A percentile compares a stretch with the other conserved stretches of the same genome.
Conservation (phyloP, 2,797 vertebrate genomes). For the Podargus strigoides region DNA sequence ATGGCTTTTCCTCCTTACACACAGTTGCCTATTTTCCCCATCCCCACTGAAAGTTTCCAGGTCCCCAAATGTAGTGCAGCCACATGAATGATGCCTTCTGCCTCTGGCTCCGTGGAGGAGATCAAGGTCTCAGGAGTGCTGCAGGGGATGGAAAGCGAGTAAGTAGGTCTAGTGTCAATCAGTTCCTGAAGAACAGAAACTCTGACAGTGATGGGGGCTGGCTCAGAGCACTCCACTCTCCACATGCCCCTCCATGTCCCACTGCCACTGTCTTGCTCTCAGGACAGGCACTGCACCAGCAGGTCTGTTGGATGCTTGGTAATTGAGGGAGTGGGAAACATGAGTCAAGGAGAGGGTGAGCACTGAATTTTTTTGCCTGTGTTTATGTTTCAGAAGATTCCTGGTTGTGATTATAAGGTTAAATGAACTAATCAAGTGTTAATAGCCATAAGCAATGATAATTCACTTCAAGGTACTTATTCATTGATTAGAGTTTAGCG, state of each 20-base stretch:
- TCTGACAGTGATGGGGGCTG: background rate
- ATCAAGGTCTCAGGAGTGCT: background rate
- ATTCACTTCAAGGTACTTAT: background rate
- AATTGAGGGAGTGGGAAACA: background rate
- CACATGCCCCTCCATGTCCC: background rate
- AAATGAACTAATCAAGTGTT: background rate
- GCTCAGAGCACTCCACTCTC: background rate
- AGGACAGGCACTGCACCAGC: background rate
- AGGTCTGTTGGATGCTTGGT: background rate
- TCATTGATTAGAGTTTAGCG: background rate
- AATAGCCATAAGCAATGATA: background rate
- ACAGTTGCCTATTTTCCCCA: background rate
- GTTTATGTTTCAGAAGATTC: background rate
- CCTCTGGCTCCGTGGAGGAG: no score
- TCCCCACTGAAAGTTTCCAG: fast-evolving
- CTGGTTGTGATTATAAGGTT: background rate
- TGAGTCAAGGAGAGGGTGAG: fast-evolving
- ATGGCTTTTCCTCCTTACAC: background rate
- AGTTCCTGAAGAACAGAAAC: background rate
- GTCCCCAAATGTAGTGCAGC: background rate
- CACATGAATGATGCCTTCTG: background rate
- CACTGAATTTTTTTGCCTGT: background rate
- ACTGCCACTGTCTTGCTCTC: background rate
- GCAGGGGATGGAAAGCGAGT: background rate
- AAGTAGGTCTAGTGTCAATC: background rate